Evolutionary conservation across 2,797 vertebrate genomes (phyloP).

Genomic region (Malurus leucopterus): DNA sequence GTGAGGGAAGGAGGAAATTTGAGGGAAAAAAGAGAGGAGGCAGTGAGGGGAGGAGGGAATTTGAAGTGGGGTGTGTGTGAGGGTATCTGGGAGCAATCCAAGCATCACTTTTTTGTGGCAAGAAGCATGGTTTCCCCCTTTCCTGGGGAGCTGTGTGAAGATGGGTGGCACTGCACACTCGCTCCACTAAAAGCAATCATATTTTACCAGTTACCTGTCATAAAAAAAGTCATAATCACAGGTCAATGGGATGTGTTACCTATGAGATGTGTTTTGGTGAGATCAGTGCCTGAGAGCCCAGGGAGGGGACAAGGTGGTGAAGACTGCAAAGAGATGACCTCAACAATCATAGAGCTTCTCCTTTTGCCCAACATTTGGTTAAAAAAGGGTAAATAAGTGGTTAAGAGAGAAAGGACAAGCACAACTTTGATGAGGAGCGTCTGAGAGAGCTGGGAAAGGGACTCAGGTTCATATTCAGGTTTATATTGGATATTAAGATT

Average conservation of each 20-base stretch:
- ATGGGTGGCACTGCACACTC: fast-evolving
- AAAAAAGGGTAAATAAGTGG: neutral
- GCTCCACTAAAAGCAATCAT: neutral
- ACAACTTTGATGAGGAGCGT: fast-evolving
- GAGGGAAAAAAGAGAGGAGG: too few relatives aligned
- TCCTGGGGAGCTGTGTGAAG: neutral
- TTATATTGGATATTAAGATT: too few relatives aligned
- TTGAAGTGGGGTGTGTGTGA: neutral
- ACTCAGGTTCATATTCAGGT: neutral
- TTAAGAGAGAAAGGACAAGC: neutral
- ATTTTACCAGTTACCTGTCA: neutral
- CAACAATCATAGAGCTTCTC: fast-evolving
- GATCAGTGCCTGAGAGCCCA: neutral
- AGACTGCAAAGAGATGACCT: neutral
- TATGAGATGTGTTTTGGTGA: neutral
- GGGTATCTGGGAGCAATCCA: neutral
- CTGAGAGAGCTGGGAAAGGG: neutral
- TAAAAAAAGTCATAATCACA: neutral
- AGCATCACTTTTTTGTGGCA: neutral
- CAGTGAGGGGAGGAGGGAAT: neutral
- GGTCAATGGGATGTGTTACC: neutral
- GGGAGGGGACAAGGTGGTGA: neutral
- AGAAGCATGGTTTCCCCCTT: neutral
- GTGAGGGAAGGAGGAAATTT: too few relatives aligned
- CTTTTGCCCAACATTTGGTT: neutral